Percentiles rank a stretch among this genome's conserved stretches.
Conservation (phyloP, 2,888 invertebrate genomes). For the Callyntrura sp. region DNA sequence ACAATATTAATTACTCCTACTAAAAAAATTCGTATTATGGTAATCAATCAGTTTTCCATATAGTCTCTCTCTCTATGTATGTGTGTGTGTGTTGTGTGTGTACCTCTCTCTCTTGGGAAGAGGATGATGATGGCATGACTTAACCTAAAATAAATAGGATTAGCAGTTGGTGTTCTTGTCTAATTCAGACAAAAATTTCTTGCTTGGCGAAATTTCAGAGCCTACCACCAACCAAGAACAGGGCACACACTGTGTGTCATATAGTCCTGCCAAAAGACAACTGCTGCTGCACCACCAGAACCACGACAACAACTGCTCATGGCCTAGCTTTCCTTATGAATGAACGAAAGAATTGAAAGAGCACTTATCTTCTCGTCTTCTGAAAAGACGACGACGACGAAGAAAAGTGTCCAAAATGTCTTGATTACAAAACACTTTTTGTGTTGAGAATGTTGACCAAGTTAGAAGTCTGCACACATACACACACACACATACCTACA, state of each 20-base stretch:
- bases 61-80: too few relatives aligned
- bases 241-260: not conserved
- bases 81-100: too few relatives aligned
- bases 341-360: slow-evolving; percentile 35
- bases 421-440: slow-evolving; percentile 78
- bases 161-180: not conserved
- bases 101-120: not conserved
- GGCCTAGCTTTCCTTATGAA: slow-evolving; percentile 56
- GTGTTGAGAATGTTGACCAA: slow-evolving; percentile 71
- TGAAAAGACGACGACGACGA: slow-evolving; percentile 61
- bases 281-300: slow-evolving; percentile 24
- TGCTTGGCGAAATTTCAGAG: too few relatives aligned
- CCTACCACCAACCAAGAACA: not conserved
- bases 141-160: slow-evolving; percentile 53
- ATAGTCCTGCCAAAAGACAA: slow-evolving; percentile 31
- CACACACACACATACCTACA: too few relatives aligned
- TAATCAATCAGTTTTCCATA: slow-evolving; percentile 32
- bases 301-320: slow-evolving; percentile 29
- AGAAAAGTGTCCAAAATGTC: slow-evolving; percentile 74
- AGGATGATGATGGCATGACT: slow-evolving; percentile 26
- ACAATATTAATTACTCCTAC: not conserved
- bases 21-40: not conserved
- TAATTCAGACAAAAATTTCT: too few relatives aligned
- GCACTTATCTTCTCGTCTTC: slow-evolving; percentile 1
- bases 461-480: not conserved